Conservation (phyloP, 2,888 invertebrate species). For the Acheta domesticus region DNA sequence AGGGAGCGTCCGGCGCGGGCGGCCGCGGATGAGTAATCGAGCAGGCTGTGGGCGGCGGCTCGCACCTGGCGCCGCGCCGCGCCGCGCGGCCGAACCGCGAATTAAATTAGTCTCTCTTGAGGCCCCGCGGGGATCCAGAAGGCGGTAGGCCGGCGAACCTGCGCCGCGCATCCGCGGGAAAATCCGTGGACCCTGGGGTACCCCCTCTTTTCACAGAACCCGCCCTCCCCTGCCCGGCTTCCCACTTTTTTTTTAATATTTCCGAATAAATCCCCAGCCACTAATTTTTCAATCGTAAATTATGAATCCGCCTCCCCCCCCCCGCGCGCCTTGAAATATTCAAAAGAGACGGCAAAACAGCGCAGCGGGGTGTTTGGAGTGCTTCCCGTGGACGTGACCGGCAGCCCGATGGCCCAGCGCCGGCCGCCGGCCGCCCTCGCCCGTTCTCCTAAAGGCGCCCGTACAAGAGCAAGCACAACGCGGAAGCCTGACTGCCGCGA, state of each 20-base stretch:
- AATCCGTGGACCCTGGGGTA: neutral
- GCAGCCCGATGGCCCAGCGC: neutral
- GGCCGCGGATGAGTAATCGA: too few relatives aligned
- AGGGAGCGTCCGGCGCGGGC: too few relatives aligned
- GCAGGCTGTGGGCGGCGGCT: too few relatives aligned
- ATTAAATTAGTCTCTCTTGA: too few relatives aligned
- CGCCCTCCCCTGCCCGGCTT: neutral
- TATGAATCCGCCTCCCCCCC: neutral
- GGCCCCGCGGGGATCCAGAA: too few relatives aligned
- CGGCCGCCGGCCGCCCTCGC: too few relatives aligned
- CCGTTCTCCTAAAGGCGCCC: too few relatives aligned
- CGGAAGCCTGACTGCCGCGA: too few relatives aligned
- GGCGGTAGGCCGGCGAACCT: neutral
- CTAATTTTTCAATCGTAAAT: conserved; percentile 7
- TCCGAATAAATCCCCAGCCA: neutral
- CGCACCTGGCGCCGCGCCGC: too few relatives aligned
- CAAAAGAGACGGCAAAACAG: neutral
- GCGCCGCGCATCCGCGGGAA: neutral
- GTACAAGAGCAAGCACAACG: too few relatives aligned
- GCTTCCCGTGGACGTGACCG: neutral
- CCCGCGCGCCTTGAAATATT: neutral
- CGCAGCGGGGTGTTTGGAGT: neutral
- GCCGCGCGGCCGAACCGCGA: too few relatives aligned
- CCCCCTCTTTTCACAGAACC: neutral
- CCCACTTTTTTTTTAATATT: neutral